Evolutionary conservation across 2,888 invertebrate genomes (phyloP).

Genomic region (Horisme vitalbata): DNA sequence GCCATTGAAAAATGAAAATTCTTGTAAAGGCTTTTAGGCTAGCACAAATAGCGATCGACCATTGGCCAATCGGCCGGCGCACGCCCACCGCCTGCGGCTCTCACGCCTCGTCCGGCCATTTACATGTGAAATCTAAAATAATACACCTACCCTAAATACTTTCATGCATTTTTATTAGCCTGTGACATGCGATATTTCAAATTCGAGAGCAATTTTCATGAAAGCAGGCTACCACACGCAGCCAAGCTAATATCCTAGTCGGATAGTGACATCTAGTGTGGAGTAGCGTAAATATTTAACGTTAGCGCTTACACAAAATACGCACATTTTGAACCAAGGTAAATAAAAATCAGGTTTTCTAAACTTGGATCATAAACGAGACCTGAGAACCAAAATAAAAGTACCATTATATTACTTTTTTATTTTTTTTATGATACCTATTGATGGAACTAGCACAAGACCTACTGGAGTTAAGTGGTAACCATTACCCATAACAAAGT

Average conservation of each 20-base stretch:
- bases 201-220: constrained; percentile 4
- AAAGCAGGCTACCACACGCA: no score
- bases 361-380: no score
- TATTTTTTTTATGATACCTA: no score
- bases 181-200: constrained; percentile 17
- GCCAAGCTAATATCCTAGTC: background rate
- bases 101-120: constrained; percentile 52
- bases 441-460: no score
- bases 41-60: constrained; percentile 39
- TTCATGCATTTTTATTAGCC: constrained; percentile 25
- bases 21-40: constrained; percentile 47
- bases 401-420: no score
- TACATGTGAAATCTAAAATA: constrained; percentile 69
- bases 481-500: no score
- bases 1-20: constrained; percentile 55
- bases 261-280: constrained; percentile 32
- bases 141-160: constrained; percentile 39
- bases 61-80: constrained; percentile 56
- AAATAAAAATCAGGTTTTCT: no score
- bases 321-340: no score
- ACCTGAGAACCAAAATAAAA: no score
- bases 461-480: no score
- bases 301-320: background rate
- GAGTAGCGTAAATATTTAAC: constrained; percentile 28
- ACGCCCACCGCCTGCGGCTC: constrained; percentile 73